Evolutionary conservation across 1,140 invertebrate genomes (phyloP), one percentile per base, ranked within the genome.

Genomic region (Ctenoplectra terminalis): DNA sequence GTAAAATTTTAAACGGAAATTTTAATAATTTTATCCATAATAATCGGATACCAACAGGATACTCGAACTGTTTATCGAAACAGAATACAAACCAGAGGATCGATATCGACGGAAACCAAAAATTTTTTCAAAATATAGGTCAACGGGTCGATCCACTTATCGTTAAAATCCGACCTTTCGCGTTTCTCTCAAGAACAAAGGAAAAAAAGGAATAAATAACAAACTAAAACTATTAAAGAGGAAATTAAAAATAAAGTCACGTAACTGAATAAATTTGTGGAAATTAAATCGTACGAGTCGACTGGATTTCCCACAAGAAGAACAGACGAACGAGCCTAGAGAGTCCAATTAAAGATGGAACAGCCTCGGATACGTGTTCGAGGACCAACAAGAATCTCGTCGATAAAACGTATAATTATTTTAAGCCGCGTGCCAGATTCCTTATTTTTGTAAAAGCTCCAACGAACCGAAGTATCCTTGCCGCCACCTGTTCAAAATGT

Each of bases 261-360:
- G 77, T 80, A 63, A 80, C 46, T 73, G 61, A 81, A 56, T 75
- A 81, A 66, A 75, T 81, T 75, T 81, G 46, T 50, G n/a, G 72
- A 74, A 75, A 81, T 75, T 37, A 56, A 58, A 56, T 58, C 29
- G 17, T 40, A 17, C 60, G 9, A 72, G 56, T 43, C 26, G 23
- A 2, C 37, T 46, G 52, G 43, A 66, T 74, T 54, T 43, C n/a
- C 43, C 13, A 40, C n/a, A n/a, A n/a, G 31, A 46, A 20, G 37
- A 64, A 29, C 9, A n/a, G 29, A n/a, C 29, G 23, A 46, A 50
- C 26, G 29, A 50, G 61, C 9, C 8, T 26, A 29, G 40, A 74
- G 72, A 46, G 61, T 67, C 79, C 72, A 81, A 81, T 81, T 81
- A 81, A 81, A 66, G 71, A 66, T 56, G n/a, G 29, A 66, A 74